Evolutionary conservation across 1,140 invertebrate species (phyloP), one percentile per base, ranked within the genome.

Genomic region (Drosophila guanche): DNA sequence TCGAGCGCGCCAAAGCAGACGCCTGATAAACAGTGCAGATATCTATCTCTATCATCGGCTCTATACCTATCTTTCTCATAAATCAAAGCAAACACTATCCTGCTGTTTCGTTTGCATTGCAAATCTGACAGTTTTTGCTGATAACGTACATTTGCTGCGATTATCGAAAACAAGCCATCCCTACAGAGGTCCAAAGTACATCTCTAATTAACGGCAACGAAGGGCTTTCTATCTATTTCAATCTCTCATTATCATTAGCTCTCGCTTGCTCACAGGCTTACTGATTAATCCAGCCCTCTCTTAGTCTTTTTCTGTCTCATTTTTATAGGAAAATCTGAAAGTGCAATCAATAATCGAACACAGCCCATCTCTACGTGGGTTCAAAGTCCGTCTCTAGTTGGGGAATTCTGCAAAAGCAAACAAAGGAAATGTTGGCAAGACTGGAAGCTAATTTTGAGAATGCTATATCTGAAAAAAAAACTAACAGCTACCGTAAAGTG

Each of bases 311-410:
- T 10, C 22, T 22, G 5, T 52, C 8, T 22, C 29, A 16, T 52
- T 40, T 52, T 60, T 23, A 25, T 7, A 23, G 47, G 41, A 14
- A 14, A 70, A 52, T 60, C 23, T 45, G 61, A 62, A 47, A 67
- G 59, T 29, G 63, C 27, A 27, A 14, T 60, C 65, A 61, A 68
- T 68, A 55, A 67, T 68, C 65, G 65, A 67, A 46, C 67, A 67
- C 50, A 43, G 43, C 23, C 27, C 50, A 25, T 42, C 50, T 29
- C 55, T 29, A 29, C n/a, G 33, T 3, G 42, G 61, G 61, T 47
- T 54, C 33, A 41, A 68, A 67, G 67, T 37, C 65, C 62, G 67
- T 67, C 65, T 33, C 61, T 68, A 67, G 23, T 8, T 29, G 51
- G 33, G 62, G 65, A 33, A 68, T 68, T 68, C 16, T 67, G 42